Conservation (phyloP, 1,140 invertebrate species). For the Leptonema lineaticorne region DNA sequence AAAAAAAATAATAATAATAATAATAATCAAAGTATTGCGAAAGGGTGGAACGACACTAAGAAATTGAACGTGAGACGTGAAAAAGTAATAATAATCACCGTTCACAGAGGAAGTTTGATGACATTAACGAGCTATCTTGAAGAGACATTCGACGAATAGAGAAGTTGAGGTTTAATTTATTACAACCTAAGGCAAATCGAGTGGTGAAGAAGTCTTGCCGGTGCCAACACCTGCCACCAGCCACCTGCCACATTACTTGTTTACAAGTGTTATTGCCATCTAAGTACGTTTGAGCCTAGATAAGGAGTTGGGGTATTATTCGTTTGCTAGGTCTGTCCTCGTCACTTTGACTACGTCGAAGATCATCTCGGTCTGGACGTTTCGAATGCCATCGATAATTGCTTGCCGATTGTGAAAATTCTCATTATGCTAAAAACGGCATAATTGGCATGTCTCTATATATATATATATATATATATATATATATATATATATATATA, state of each 20-base stretch:
- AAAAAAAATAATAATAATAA: too few relatives aligned
- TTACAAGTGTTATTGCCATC: slow-evolving; percentile 27
- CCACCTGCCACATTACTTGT: slow-evolving; percentile 24
- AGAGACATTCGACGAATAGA: neutral
- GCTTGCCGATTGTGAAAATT: neutral
- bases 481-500: neutral
- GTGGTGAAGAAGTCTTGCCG: slow-evolving; percentile 2
- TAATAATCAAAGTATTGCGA: too few relatives aligned
- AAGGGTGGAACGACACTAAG: neutral
- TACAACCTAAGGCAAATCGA: slow-evolving; percentile 22
- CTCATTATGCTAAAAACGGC: neutral
- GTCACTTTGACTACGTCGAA: too few relatives aligned
- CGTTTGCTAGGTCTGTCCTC: too few relatives aligned
- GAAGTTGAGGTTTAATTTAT: slow-evolving; percentile 19
- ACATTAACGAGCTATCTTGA: neutral
- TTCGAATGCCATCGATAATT: too few relatives aligned
- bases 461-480: neutral
- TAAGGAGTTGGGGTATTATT: slow-evolving; percentile 8
- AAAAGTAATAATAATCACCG: neutral
- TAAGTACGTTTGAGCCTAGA: slow-evolving; percentile 19
- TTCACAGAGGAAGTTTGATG: neutral
- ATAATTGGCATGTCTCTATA: neutral
- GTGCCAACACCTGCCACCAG: slow-evolving; percentile 25
- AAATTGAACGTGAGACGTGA: neutral
- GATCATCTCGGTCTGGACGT: too few relatives aligned